Percentiles rank a stretch among this genome's conserved stretches.
These are phyloP conservation scores for Liolophura sinensis DNA, from an alignment of 1,140 invertebrate species.

Conservation along the genomic window DNA sequence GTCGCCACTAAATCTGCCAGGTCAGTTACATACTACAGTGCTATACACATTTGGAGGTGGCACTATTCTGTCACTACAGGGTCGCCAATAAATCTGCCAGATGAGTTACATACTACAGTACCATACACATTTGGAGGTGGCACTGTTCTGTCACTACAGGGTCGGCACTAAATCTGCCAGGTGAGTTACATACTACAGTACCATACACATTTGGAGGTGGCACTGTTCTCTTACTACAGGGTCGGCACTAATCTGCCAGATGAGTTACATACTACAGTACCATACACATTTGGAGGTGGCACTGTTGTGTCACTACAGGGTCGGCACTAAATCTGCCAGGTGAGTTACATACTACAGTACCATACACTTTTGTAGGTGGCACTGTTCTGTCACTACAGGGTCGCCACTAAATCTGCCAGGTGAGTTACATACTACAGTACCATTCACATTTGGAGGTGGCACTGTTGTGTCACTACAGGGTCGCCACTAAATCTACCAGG, in stretches of 20 bases:
- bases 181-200: conserved; percentile 18
- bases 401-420: conserved; percentile 41
- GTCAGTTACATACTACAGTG: conserved; percentile 18
- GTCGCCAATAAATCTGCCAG: conserved; percentile 39
- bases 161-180: conserved; percentile 38
- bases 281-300: conserved; percentile 50
- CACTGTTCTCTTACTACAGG: conserved; percentile 50
- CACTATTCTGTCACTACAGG: conserved; percentile 51
- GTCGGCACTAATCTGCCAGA: conserved; percentile 40
- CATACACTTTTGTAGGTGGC: conserved; percentile 36
- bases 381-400: conserved; percentile 49
- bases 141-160: conserved; percentile 51
- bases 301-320: conserved; percentile 20
- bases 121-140: conserved; percentile 35
- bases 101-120: conserved; percentile 17
- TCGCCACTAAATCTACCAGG: conserved; percentile 40
- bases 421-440: conserved; percentile 9
- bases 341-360: too few relatives aligned
- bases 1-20: conserved; percentile 38
- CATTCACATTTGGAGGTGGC: conserved; percentile 36
- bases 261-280: too few relatives aligned
- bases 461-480: conserved; percentile 49
- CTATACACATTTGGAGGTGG: conserved; percentile 34
- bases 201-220: conserved; percentile 35
- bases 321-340: too few relatives aligned